These are phyloP conservation scores for Pristionchus exspectatus DNA, from an alignment of 2,888 invertebrate genomes.

Conservation along the genomic window DNA sequence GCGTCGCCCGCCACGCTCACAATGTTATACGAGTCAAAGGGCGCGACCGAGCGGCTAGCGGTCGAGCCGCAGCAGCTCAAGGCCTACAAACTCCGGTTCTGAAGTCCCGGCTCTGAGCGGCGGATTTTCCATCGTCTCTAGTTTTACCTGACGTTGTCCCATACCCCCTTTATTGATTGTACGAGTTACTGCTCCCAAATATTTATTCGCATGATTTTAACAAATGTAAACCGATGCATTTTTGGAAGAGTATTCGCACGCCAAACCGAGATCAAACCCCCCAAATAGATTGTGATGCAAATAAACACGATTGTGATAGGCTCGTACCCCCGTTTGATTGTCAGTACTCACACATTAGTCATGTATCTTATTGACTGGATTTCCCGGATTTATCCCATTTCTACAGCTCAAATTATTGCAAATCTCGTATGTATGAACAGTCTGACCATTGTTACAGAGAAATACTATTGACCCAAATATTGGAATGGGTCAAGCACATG, in stretches of 20 bases:
- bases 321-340: not conserved
- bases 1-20: constrained; percentile 59
- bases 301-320: not conserved
- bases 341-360: not conserved
- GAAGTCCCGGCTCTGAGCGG: not conserved
- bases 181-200: constrained; percentile 2
- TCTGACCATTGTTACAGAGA: too few species aligned
- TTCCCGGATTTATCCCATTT: not conserved
- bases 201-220: constrained; percentile 5
- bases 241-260: not conserved
- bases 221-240: not conserved
- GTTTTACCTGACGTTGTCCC: not conserved
- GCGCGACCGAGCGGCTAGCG: not conserved
- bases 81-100: constrained; percentile 58
- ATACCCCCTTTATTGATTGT: constrained; percentile 6
- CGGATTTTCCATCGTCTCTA: not conserved
- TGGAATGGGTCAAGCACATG: not conserved
- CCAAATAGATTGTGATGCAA: not conserved
- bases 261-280: not conserved
- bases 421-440: not conserved
- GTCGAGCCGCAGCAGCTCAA: constrained; percentile 60
- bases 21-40: constrained; percentile 58
- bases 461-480: not conserved
- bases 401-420: not conserved
- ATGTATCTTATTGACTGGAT: not conserved